Base-by-base conservation (phyloP, 2,888 invertebrate species). In the Smittia sp. region DNA sequence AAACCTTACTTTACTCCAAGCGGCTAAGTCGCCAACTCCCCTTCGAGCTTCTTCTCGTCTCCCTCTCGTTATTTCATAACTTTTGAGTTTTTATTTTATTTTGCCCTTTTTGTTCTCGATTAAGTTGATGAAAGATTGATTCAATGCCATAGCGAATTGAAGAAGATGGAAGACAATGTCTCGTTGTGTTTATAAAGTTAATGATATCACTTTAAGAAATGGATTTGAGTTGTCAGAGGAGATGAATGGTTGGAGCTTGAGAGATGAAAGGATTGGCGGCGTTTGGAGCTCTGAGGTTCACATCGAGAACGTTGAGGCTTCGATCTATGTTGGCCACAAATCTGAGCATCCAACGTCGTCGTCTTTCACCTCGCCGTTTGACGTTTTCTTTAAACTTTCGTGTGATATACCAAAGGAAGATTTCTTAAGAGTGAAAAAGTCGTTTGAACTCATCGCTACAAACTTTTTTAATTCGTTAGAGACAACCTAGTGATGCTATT, bases 401-500 rank as follows among this genome's bases (percentile, higher is more conserved):
- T 41, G 41, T 46, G 67, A 67, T 67, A n/a, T n/a, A 67, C 67
- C 67, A 67, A 67, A 67, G 67, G 39, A 67, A 13, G 62, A 18
- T 62, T 20, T 62, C 27, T 25, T 1, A 24, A 63, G 25, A 63
- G 11, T 63, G 3, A 2, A 11, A 27, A 63, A 62, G 24, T 22
- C 27, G 32, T 25, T 63, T 27, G 9, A n/a, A 24, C 13, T 25
- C 25, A 25, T 63, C 27, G 25, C 63, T 63, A 63, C 25, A 22
- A 58, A 46, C 11, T 9, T n/a, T n/a, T 46, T 46, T 13, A 11
- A 46, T 46, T n/a, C 20, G 13, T 20, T 18, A 18, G 2, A 18
- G 52, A 25, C 54, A 69, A 69, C 52, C 69, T 69, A 69, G 69
- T 69, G 69, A 69, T 69, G 69, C 69, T 69, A 54, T 69, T 69